phyloP scores from a whole-genome alignment of 2,797 vertebrate species.

The Sparidentex hasta region DNA sequence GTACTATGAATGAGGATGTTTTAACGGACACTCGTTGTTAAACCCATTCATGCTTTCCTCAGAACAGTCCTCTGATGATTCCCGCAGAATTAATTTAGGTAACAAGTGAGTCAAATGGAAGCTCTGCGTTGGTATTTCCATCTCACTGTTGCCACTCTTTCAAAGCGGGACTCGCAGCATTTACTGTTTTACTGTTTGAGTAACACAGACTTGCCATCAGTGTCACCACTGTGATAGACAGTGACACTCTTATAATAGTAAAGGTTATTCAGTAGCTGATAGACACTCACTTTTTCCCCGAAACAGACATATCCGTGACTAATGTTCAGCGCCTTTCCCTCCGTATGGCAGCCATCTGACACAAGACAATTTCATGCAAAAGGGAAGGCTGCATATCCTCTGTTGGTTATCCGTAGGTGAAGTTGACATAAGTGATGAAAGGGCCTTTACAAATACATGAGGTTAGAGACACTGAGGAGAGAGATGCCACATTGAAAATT shows the following conservation, averaged over 20 bases:
- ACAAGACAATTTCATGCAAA: conserved; percentile 31
- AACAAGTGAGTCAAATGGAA: conserved; percentile 31
- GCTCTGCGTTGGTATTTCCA: background rate
- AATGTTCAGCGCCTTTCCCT: background rate
- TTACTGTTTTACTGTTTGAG: background rate
- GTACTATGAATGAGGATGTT: conserved; percentile 65
- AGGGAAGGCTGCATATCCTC: conserved; percentile 20
- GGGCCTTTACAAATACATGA: conserved; percentile 63
- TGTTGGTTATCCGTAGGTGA: conserved; percentile 48
- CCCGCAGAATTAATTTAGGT: conserved; percentile 40
- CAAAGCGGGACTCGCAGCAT: background rate
- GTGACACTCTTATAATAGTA: background rate
- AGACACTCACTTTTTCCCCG: background rate
- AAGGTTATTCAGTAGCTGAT: conserved; percentile 28
- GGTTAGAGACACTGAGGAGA: conserved; percentile 44
- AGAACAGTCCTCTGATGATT: conserved; percentile 51
- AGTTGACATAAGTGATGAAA: conserved; percentile 63
- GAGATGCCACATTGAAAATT: conserved; percentile 66
- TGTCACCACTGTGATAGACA: background rate
- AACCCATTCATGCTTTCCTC: conserved; percentile 58
- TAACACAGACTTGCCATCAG: background rate
- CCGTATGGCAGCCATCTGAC: conserved; percentile 8
- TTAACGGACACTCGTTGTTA: conserved; percentile 52
- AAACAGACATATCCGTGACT: conserved; percentile 33
- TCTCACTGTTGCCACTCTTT: background rate